Evolutionary conservation across 2,888 invertebrate genomes (phyloP), one percentile per base, ranked within the genome.

Genomic region (Ichneumoninae sp.): DNA sequence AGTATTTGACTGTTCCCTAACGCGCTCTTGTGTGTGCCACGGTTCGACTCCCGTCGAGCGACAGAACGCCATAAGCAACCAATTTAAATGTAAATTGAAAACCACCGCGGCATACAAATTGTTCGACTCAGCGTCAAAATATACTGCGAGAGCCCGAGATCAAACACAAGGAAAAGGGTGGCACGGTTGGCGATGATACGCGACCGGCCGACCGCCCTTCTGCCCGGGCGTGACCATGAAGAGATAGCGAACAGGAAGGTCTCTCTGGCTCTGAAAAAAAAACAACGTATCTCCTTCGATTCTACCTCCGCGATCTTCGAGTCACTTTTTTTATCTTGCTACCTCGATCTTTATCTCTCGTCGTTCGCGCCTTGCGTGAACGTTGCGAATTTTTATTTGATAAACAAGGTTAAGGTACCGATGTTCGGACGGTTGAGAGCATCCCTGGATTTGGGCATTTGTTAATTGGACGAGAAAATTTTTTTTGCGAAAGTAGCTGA

Each of bases 51-150:
- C 93, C 92, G 93, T 92, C 92, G 92, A 93, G 91, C 91, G 91
- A 90, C 90, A 91, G 90, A 90, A 90, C 92, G 91, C 93, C 93
- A 93, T 93, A 93, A 93, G 93, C 93, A 93, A 93, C 93, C 93
- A 93, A 93, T 93, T 93, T 93, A 93, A 93, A 93, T 93, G 93
- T 93, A 93, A 93, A 93, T 93, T 93, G 93, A 93, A 93, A 93
- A 92, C 90, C 93, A 92, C 91, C 93, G 90, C 90, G 93, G 93
- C 93, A 93, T 93, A 93, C 93, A 93, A 93, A 93, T 93, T 93
- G 93, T 93, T 93, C 92, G 93, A 93, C 93, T 92, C 93, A 91
- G 90, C 93, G 92, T 93, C 93, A 93, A 93, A 93, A 93, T 93
- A 93, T 93, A 93, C 92, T 90, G 91, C 30, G 63, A 91, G 92